A percentile compares a stretch with the other conserved stretches of the same genome.
Evolutionary conservation across 2,888 invertebrate genomes (phyloP).

Genomic region (Trichacis sp.): DNA sequence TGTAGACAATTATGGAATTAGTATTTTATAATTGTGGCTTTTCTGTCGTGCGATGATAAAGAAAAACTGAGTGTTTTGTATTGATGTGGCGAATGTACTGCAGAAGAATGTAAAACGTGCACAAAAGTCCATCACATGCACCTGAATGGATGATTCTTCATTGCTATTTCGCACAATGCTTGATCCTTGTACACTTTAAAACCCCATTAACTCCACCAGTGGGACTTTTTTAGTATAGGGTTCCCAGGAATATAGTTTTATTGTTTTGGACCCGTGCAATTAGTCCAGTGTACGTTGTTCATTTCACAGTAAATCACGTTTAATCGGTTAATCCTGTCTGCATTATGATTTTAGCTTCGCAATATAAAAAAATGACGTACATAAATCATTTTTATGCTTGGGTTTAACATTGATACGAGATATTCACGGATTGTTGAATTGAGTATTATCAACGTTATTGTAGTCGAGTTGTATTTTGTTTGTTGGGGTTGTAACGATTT

Average conservation of each 20-base stretch:
- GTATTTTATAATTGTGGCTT: too few species aligned
- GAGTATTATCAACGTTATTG: too few species aligned
- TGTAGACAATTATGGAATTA: too few species aligned
- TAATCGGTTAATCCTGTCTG: not conserved
- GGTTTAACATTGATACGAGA: too few species aligned
- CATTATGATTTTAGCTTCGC: not conserved
- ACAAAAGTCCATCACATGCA: constrained; percentile 29
- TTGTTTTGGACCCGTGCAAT: not conserved
- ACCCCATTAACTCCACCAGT: constrained; percentile 7
- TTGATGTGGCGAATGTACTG: constrained; percentile 7
- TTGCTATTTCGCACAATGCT: constrained; percentile 38
- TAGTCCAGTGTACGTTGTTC: not conserved
- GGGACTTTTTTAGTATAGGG: not conserved
- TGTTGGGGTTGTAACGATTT: too few species aligned
- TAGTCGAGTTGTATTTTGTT: too few species aligned
- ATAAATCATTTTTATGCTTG: too few species aligned
- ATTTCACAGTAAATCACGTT: not conserved
- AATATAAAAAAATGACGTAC: not conserved
- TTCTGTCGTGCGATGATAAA: too few species aligned
- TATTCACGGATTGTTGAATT: too few species aligned
- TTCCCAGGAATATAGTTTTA: too few species aligned
- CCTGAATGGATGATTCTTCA: constrained; percentile 34
- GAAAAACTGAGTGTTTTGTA: not conserved
- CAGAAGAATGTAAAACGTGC: constrained; percentile 10
- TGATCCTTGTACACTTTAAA: constrained; percentile 25